Evolutionary conservation across 2,113 vertebrate genomes (phyloP).

Genomic region (Limanda limanda): DNA sequence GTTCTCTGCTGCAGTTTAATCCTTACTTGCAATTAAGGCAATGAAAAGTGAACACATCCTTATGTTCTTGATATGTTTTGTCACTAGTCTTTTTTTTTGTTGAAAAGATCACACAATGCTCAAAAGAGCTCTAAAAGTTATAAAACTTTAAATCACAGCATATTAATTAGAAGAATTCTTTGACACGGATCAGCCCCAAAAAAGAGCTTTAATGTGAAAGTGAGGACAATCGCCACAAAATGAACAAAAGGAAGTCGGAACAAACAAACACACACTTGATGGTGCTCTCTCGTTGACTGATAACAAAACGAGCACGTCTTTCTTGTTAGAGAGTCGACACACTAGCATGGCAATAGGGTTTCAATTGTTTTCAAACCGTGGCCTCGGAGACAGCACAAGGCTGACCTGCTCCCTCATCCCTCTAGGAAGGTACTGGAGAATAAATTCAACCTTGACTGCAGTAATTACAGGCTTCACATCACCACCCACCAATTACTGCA

Average conservation of each 20-base stretch:
- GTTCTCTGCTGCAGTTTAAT: conserved; percentile 43
- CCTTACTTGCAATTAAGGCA: conserved; percentile 41
- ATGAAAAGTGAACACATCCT: conserved; percentile 31
- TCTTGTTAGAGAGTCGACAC: conserved; percentile 5
- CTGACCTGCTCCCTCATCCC: conserved; percentile 47
- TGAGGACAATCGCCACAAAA: not conserved
- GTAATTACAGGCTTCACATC: conserved; percentile 73
- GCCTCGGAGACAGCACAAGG: conserved; percentile 9
- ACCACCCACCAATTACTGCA: conserved; percentile 69
- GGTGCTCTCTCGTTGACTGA: not conserved
- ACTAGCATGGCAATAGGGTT: conserved; percentile 5
- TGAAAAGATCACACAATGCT: conserved; percentile 14
- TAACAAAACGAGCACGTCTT: not conserved
- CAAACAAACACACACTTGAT: not conserved
- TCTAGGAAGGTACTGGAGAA: conserved; percentile 43
- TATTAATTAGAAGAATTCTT: not conserved
- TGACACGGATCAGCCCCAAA: not conserved
- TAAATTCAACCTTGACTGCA: conserved; percentile 65
- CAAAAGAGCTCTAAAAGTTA: conserved; percentile 1
- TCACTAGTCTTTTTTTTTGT: conserved; percentile 23
- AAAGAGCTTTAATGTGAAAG: not conserved
- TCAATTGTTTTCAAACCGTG: conserved; percentile 25
- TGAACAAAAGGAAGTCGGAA: not conserved
- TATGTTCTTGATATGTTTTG: conserved; percentile 27
- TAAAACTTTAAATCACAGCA: conserved; percentile 16